phyloP scores from a whole-genome alignment of 2,113 vertebrate genomes.

The Atractosteus spatula region DNA sequence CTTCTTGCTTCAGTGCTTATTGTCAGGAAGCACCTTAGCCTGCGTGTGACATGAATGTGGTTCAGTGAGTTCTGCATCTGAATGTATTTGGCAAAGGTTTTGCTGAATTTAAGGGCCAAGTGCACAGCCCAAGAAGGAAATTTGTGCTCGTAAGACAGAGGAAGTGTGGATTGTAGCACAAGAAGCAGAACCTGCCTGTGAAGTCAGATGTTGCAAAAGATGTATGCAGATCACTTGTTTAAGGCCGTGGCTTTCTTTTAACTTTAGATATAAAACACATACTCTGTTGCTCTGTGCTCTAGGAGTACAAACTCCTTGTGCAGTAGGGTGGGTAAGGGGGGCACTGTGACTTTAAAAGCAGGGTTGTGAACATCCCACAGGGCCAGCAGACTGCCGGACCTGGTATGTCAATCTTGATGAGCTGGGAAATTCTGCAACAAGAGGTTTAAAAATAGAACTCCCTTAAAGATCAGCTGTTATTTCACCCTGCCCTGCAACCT shows the following conservation, averaged over 20 bases:
- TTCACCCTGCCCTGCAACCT: constrained; percentile 37
- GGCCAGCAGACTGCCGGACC: constrained; percentile 38
- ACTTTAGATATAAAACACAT: too few relatives aligned
- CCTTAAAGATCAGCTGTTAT: constrained; percentile 64
- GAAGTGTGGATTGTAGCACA: background rate
- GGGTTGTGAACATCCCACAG: constrained; percentile 27
- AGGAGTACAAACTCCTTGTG: background rate
- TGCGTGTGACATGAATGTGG: too few relatives aligned
- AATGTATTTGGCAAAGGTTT: background rate
- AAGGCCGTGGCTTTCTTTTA: too few relatives aligned
- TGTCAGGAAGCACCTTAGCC: too few relatives aligned
- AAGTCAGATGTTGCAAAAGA: background rate
- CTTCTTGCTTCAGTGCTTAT: too few relatives aligned
- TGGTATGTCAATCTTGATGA: constrained; percentile 53
- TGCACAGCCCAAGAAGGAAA: background rate
- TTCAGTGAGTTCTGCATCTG: too few relatives aligned
- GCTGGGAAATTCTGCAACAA: constrained; percentile 51
- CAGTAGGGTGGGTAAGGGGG: background rate
- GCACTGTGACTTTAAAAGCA: constrained; percentile 37
- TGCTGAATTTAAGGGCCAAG: background rate
- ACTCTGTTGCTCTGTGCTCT: too few relatives aligned
- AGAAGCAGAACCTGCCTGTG: background rate
- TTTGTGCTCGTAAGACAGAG: background rate
- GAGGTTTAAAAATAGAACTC: constrained; percentile 66
- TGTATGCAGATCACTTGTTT: background rate